These are phyloP conservation scores for Melanotaenia parkinsoni DNA, from an alignment of 2,797 vertebrate species.

Conservation along the genomic window DNA sequence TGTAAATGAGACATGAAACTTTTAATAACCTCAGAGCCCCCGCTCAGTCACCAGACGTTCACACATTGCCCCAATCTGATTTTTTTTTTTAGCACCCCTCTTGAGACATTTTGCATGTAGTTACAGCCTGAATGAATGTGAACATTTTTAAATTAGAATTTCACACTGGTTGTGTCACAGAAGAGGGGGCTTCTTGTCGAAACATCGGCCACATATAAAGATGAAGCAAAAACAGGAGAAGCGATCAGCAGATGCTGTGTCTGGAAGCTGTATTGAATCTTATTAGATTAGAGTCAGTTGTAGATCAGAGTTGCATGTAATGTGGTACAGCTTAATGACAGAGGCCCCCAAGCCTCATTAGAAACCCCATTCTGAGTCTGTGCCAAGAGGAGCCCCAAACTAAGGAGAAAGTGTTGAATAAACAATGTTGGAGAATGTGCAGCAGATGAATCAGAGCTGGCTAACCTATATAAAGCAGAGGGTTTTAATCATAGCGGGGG, in stretches of 20 bases:
- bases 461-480: conserved; percentile 67
- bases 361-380: conserved; percentile 5
- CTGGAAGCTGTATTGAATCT: conserved; percentile 11
- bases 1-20: conserved; percentile 40
- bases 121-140: conserved; percentile 12
- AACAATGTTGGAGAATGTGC: conserved; percentile 49
- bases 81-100: conserved; percentile 5
- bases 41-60: conserved; percentile 7
- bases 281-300: conserved; percentile 14
- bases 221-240: not conserved
- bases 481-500: conserved; percentile 56
- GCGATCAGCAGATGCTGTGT: not conserved
- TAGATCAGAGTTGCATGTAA: conserved; percentile 24
- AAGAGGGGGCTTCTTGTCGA: not conserved
- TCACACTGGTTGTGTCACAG: not conserved
- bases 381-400: conserved; percentile 22
- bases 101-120: conserved; percentile 2
- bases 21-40: conserved; percentile 42
- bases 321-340: conserved; percentile 10
- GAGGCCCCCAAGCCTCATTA: conserved; percentile 15
- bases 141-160: not conserved
- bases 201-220: not conserved
- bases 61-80: conserved; percentile 12
- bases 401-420: conserved; percentile 53
- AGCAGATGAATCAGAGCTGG: conserved; percentile 45